Conservation (phyloP, 30 jellyfish, hydroid and myxozoan species). For the Aurelia sp. region DNA sequence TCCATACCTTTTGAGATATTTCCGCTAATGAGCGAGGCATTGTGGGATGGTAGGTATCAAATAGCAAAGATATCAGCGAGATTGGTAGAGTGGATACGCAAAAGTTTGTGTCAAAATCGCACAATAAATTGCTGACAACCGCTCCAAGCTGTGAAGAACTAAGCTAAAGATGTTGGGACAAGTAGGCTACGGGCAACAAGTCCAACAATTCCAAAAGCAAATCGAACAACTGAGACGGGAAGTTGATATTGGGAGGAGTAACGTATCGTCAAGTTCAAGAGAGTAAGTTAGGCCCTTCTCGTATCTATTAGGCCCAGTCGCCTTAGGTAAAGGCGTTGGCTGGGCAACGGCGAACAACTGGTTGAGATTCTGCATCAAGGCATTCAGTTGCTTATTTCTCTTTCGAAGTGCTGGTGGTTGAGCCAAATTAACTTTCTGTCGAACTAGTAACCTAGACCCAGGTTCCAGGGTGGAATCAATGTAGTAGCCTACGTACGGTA, state of each 20-base stretch:
- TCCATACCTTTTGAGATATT: too few species aligned
- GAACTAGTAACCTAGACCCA: too few species aligned
- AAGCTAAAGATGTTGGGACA: slow-evolving; percentile 48
- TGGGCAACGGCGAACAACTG: not conserved
- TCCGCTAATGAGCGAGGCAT: too few species aligned
- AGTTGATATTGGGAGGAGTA: slow-evolving; percentile 60
- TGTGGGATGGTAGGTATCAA: too few species aligned
- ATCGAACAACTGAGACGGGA: slow-evolving; percentile 82
- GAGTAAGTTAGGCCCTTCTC: slow-evolving; percentile 65
- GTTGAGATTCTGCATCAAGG: not conserved
- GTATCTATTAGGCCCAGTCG: not conserved
- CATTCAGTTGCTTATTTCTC: too few species aligned
- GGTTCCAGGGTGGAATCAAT: too few species aligned
- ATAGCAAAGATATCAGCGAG: not conserved
- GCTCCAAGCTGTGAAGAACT: not conserved
- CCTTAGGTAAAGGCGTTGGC: not conserved
- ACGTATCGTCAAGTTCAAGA: slow-evolving; percentile 73
- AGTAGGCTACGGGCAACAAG: slow-evolving; percentile 61
- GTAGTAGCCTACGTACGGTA: too few species aligned
- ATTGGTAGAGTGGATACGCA: not conserved
- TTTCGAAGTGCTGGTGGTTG: too few species aligned
- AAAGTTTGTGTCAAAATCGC: not conserved
- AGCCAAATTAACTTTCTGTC: too few species aligned
- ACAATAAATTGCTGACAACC: not conserved
- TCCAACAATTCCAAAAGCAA: slow-evolving; percentile 56